phyloP scores from a whole-genome alignment of 2,888 invertebrate species.

The Parelbella ahira region DNA sequence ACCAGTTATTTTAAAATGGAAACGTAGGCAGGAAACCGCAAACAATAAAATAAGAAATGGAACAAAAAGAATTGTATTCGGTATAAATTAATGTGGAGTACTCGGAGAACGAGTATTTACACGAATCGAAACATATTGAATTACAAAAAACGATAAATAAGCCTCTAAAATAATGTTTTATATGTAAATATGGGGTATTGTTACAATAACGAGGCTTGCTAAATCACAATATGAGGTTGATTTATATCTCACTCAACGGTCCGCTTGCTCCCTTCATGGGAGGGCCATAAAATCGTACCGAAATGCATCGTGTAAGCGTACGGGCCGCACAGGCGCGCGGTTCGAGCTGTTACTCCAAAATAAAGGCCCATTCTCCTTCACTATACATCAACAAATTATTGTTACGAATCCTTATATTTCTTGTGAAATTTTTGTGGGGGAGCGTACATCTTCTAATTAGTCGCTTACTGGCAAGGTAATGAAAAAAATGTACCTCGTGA shows the following conservation, averaged over 20 bases:
- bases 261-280: slow-evolving; percentile 70
- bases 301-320: slow-evolving; percentile 35
- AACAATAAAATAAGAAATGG: slow-evolving; percentile 28
- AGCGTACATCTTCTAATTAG: slow-evolving; percentile 43
- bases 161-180: slow-evolving; percentile 71
- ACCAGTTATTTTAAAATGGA: slow-evolving; percentile 20
- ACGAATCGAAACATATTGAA: slow-evolving; percentile 51
- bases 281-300: slow-evolving; percentile 63
- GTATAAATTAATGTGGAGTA: slow-evolving; percentile 59
- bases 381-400: slow-evolving; percentile 14
- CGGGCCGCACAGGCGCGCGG: slow-evolving; percentile 2
- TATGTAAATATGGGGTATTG: slow-evolving; percentile 82
- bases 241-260: slow-evolving; percentile 79
- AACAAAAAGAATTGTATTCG: slow-evolving; percentile 39
- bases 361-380: slow-evolving; percentile 12
- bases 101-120: slow-evolving; percentile 48
- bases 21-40: slow-evolving; percentile 30
- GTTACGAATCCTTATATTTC: slow-evolving; percentile 11
- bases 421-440: slow-evolving; percentile 24
- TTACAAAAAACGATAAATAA: slow-evolving; percentile 63
- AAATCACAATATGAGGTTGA: slow-evolving; percentile 81
- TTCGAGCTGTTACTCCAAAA: slow-evolving; percentile 14
- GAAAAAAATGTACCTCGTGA: slow-evolving; percentile 41
- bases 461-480: slow-evolving; percentile 41
- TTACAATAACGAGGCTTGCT: slow-evolving; percentile 83